Conservation (phyloP, 2,888 invertebrate species). For the Dolichopus griseipennis region DNA sequence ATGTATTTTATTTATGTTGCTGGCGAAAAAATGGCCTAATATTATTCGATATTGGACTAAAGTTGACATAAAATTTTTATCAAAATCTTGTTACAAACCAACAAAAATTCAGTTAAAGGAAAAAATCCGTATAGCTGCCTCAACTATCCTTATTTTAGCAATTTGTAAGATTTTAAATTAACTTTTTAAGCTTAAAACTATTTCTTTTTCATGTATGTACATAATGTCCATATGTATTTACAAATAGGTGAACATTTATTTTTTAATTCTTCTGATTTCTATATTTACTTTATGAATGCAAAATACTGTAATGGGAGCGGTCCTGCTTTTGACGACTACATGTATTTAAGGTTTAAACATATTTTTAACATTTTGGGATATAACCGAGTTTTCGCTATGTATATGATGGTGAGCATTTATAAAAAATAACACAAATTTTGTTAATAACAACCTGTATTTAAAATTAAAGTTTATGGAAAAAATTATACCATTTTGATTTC, state of each 20-base stretch:
- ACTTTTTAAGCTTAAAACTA: too few species aligned
- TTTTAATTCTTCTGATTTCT: neutral
- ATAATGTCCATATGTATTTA: too few species aligned
- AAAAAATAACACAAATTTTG: too few species aligned
- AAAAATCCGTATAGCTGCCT: neutral
- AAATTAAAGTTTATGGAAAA: too few species aligned
- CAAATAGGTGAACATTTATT: neutral
- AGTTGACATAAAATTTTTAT: neutral
- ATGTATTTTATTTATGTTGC: neutral
- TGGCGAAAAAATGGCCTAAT: neutral
- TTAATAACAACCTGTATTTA: too few species aligned
- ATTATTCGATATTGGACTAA: neutral
- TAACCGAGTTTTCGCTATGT: neutral
- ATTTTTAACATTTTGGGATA: neutral
- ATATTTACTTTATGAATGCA: neutral
- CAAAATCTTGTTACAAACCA: neutral
- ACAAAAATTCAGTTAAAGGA: neutral
- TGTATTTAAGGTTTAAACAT: neutral
- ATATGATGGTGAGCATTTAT: neutral
- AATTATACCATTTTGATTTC: too few species aligned
- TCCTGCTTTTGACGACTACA: neutral
- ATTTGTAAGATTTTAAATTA: neutral
- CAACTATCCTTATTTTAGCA: neutral
- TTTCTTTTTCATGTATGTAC: too few species aligned
- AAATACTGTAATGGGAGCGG: neutral